Evolutionary conservation across 1,140 invertebrate species (phyloP), one percentile per base, ranked within the genome.

Genomic region (Calosoma granatense): DNA sequence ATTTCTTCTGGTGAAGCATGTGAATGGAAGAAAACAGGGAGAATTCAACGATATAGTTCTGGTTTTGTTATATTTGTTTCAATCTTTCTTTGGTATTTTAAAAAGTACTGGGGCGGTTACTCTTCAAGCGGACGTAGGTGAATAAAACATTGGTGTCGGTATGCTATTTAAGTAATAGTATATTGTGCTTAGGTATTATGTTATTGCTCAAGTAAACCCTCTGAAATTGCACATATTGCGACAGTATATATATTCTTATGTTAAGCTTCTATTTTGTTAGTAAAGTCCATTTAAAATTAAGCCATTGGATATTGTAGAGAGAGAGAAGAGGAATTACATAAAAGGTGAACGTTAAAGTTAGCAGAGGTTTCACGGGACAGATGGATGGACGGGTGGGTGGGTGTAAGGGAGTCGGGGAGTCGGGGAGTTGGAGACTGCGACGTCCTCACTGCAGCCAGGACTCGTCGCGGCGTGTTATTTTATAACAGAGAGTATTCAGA

Each of bases 401-500:
- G 26, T n/a, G n/a, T 9, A 36, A 36, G 26, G 6, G 6, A n/a
- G 26, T 36, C 6, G 6, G 26, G n/a, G 26, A 36, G 26, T 6
- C n/a, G 26, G n/a, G n/a, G 26, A n/a, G 26, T 9, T 36, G n/a
- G 26, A 36, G n/a, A 9, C 9, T 47, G 15, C 4, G 17, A 47
- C 9, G 17, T 9, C 17, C 9, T 12, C 41, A 17, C 15, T 4
- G 6, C 4, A 12, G 41, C 41, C 9, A 17, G 9, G 15, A 4
- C 17, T 6, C 41, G 6, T n/a, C n/a, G n/a, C n/a, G 15, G 6
- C 9, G 41, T 17, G 41, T 47, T 47, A 47, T 47, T 12, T 12
- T 12, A 47, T 47, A 47, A 47, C 15, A 47, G n/a, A 9, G 41
- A 12, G 41, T 47, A 47, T 47, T 47, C 41, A 47, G 41, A 47